Base-by-base conservation (phyloP, 2,113 vertebrate genomes). In the Ciconia maguari region DNA sequence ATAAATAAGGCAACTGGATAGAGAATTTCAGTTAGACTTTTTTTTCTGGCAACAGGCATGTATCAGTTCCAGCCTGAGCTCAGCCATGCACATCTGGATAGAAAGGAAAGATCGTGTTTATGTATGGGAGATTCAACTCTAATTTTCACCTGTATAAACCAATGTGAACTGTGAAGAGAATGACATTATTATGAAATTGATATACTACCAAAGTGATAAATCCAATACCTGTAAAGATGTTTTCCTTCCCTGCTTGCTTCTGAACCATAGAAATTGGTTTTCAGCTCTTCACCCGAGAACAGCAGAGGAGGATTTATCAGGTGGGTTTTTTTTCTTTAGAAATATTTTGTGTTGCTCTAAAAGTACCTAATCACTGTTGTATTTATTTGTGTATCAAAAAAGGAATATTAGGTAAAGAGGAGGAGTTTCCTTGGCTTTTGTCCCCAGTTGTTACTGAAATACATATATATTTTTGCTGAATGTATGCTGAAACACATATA, bases 101-200 rank as follows among this genome's bases (percentile, higher is more conserved):
- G 77, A 95, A 95, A 96, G 55, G 74, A 85, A 88, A 64, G 58
- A 95, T 83, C 12, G 10, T 16, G 2, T 94, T 95, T 96, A 83
- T 74, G 51, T 89, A 89, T 42, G 60, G 89, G 60, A 95, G 66
- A 93, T 95, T 94, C 93, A 92, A 66, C 38, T 97, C 84, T 89
- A 93, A 97, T 97, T 97, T 97, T 97, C 94, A 95, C 91, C 93
- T 96, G 92, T 93, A 91, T 94, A 97, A 97, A 96, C 95, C 90
- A 94, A 94, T 65, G 77, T 96, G 94, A 96, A 95, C 81, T 94
- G 94, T 89, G 88, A 97, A 97, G 83, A 93, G 85, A 97, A 94
- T 93, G 91, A 95, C 96, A 83, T 83, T 91, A 96, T 92, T 96
- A 38, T 38, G 38, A 94, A 94, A 97, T 89, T 96, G 90, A 97